Conservation (phyloP, 2,113 vertebrate species). For the Serinus canaria region DNA sequence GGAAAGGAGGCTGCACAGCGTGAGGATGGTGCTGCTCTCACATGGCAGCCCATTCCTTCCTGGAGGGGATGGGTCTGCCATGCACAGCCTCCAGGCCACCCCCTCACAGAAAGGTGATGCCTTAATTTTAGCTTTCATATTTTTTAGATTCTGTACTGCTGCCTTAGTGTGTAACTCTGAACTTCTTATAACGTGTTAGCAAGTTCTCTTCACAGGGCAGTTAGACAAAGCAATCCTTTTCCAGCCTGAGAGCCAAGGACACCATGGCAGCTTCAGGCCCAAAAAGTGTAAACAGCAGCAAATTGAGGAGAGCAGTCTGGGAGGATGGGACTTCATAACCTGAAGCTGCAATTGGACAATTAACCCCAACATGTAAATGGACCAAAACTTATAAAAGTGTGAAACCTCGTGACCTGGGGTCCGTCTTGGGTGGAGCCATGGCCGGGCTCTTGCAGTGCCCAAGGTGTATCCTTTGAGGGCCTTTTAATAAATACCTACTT, state of each 20-base stretch:
- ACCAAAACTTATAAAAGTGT: neutral
- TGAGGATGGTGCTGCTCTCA: neutral
- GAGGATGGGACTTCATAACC: neutral
- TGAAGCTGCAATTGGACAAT: neutral
- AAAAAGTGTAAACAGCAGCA: neutral
- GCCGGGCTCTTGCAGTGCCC: neutral
- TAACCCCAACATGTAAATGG: neutral
- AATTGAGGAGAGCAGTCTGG: neutral
- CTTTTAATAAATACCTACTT: neutral
- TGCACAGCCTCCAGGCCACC: neutral
- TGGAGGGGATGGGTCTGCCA: neutral
- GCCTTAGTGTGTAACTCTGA: neutral
- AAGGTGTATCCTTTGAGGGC: too few species aligned
- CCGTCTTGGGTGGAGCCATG: fast-evolving
- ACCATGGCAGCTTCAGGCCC: neutral
- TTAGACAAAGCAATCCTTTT: neutral
- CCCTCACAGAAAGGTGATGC: neutral
- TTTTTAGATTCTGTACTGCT: neutral
- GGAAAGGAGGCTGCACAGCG: neutral
- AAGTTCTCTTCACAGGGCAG: neutral
- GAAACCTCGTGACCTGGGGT: fast-evolving
- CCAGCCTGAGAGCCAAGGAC: neutral
- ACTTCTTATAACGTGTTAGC: neutral
- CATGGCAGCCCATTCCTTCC: neutral
- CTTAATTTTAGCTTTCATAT: neutral